Base-by-base conservation (phyloP, 1,140 invertebrate genomes). In the Periplaneta americana region DNA sequence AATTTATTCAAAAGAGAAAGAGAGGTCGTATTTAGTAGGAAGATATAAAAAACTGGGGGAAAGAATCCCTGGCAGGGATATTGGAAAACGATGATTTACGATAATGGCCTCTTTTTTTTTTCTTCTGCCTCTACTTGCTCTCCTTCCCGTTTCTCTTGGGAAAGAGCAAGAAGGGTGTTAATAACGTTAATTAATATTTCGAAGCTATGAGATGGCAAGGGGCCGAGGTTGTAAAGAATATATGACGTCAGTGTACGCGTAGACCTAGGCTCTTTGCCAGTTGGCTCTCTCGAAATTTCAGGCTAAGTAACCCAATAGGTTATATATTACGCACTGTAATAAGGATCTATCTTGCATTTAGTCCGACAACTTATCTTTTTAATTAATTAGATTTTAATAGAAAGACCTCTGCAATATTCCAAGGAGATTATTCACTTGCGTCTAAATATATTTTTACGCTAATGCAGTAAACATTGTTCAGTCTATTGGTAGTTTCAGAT, bases 21-120 rank as follows among this genome's bases (percentile, higher is more conserved):
- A 77, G 33, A 77, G 31, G 35, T 77, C 75, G 33, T 77, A 77
- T 77, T 77, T 77, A 77, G 75, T 77, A 34, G 81, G 75, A 82
- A 82, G 83, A 84, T 37, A 36, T 75, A 84, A 66, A 66, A 66
- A 66, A n/a, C 5, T 28, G 22, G 48, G 83, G 83, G 85, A 85
- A 87, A 87, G 87, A 86, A 88, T 85, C 83, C 85, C 86, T 86
- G 88, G 86, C 86, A 88, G 86, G 87, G 86, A 88, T 89, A 89
- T 89, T 89, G 88, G 88, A 89, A 89, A 89, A 89, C 88, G 88
- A 89, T 89, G 88, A 89, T 88, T 89, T 89, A 89, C 88, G 88
- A 87, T 89, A 89, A 88, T 89, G 88, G 87, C 83, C 36, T 85
- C 35, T 75, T 57, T 34, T 34, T 77, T 77, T 74, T 75, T 57